Evolutionary conservation across 2,888 invertebrate genomes (phyloP), one percentile per base, ranked within the genome.

Genomic region (Notodonta dromedarius): DNA sequence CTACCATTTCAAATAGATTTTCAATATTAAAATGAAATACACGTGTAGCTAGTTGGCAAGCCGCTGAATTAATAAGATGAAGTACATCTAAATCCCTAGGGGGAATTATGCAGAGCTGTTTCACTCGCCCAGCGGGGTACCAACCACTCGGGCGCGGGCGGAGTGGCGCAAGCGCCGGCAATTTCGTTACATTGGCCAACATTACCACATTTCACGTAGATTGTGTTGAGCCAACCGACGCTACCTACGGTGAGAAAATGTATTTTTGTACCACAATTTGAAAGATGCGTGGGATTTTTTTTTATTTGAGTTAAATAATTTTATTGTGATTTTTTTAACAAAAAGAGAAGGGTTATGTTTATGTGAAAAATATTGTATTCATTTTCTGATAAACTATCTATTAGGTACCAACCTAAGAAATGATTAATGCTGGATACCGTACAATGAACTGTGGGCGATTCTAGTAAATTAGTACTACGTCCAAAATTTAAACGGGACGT

Each of bases 181-280:
- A 85, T 86, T 86, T 86, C 80, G 79, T 77, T 80, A 69, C 75
- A 74, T 86, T 85, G 79, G 76, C 78, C 74, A 82, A 83, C 74
- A 69, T 83, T 80, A 80, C 82, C 78, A 80, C 80, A 83, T 77
- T 82, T 77, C 76, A 78, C 76, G 65, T 76, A 76, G 76, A 79
- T 76, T 79, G 79, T 79, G 77, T 75, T 61, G 64, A 40, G 9
- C 39, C 56, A 71, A 69, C 69, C 73, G 69, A 71, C 71, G 71
- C 63, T 67, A 69, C 65, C 63, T 67, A 69, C 65, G 60, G 63
- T 73, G 72, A 71, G 77, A 81, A 79, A 78, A 80, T 73, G 69
- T 65, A 64, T 56, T 60, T 51, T 48, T 40, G 6, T 55, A 55
- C 44, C 50, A 4, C 13, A 13, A 48, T 39, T 50, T 57, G 16